Evolutionary conservation across 2,113 vertebrate species (phyloP), one percentile per base, ranked within the genome.

Genomic region (Halcyon malimbica): DNA sequence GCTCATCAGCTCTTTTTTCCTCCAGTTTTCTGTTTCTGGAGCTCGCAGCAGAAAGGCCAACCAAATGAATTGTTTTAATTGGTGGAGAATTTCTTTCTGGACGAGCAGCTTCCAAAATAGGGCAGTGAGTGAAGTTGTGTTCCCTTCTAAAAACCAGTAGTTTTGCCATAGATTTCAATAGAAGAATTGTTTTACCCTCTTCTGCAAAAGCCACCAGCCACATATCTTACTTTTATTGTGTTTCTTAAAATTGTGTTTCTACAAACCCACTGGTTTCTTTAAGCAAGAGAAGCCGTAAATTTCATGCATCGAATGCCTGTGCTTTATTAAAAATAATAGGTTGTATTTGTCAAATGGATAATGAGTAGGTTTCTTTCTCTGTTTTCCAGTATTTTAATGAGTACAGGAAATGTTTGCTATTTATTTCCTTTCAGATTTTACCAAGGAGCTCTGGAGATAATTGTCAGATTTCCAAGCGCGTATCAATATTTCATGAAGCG

Each of bases 401-500:
- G 93, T 81, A 80, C 73, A 84, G 83, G 87, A 95, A 93, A 93
- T 83, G 89, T 89, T 94, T 94, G 67, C 89, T 94, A 91, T 95
- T 92, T 96, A 81, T 93, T 94, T 95, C 64, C 94, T 94, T 93
- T 94, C 83, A 96, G 79, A 35, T 94, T 92, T 87, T 94, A 91
- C 92, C 71, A 64, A 91, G 82, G 74, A 91, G 51, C 83, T 92
- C 76, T 83, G 93, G 92, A 96, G 94, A 85, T 96, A 97, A 96
- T 97, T 93, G 90, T 95, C 79, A 86, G 75, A 81, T 93, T 95
- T 96, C 92, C 83, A 59, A 95, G 75, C 16, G 57, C 41, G 67
- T 91, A 94, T 96, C 96, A 97, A 82, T 94, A 94, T 95, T 96
- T 97, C 94, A 96, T 96, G 95, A 95, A 87, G 94, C 14, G 73